Conservation (phyloP, 2,888 invertebrate genomes). For the Mylabris sibirica region DNA sequence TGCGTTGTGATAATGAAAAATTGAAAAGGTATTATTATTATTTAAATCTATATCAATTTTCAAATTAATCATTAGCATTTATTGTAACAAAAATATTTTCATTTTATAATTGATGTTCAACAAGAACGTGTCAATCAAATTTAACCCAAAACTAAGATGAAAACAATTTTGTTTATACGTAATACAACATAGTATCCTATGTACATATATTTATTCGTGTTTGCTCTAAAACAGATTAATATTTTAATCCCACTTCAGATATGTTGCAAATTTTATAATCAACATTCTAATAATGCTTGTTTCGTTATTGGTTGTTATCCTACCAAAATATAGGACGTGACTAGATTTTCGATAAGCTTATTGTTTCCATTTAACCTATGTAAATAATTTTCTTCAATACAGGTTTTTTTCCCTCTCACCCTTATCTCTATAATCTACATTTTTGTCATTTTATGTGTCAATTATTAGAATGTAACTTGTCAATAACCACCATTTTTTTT, state of each 20-base stretch:
- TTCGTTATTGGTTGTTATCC: neutral
- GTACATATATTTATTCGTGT: neutral
- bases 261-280: neutral
- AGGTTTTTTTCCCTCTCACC: neutral
- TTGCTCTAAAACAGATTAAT: neutral
- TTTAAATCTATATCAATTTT: constrained; percentile 4
- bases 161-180: too few species aligned
- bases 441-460: neutral
- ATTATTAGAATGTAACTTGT: constrained; percentile 10
- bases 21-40: constrained; percentile 1
- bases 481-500: neutral
- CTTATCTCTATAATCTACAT: neutral
- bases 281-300: neutral
- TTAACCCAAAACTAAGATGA: neutral
- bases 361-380: neutral
- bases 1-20: constrained; percentile 7
- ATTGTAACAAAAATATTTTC: neutral
- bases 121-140: neutral
- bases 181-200: neutral
- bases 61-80: constrained; percentile 3
- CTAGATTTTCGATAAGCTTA: neutral
- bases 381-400: neutral
- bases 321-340: neutral
- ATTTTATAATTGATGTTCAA: neutral
- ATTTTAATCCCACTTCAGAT: neutral